Evolutionary conservation across 2,888 invertebrate species (phyloP), one percentile per base, ranked within the genome.

Genomic region (Chydorus sphaericus): DNA sequence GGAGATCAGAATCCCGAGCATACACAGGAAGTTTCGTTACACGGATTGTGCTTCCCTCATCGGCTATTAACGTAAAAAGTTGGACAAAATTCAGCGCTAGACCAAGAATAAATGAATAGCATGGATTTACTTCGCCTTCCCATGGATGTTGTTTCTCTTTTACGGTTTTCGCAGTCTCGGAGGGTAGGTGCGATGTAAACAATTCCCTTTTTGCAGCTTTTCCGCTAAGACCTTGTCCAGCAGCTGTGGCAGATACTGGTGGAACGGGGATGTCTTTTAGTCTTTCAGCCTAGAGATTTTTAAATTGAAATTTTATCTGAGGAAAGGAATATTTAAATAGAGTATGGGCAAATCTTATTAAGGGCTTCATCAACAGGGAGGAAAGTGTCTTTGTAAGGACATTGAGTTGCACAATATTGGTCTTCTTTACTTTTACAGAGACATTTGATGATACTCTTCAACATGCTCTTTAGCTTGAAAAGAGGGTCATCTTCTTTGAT

Each of bases 341-440:
- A 7, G n/a, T 26, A 10, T 26, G n/a, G 18, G 6, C n/a, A 26
- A 1, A 52, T 37, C 48, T 55, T 55, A 33, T 26, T 55, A 23
- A 59, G 59, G 8, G 59, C 57, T 59, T 66, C 68, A 61, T 70
- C 68, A 11, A 72, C 62, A 3, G 72, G 69, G 16, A 69, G 69
- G 16, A 74, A 81, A 1, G 89, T 87, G 65, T 94, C 91, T 72
- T 93, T 96, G 79, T 90, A 97, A 0, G 98, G 98, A 77, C 98
- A 98, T 67, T 89, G 87, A 38, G 91, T 83, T 33, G 96, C 94
- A 93, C 96, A 98, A 77, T 98, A n/a, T n/a, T 98, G 98, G 68
- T 96, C 96, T 55, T 94, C 90, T 66, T 84, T 85, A 70, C 93
- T 93, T 59, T 82, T 85, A 70, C 92, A n/a, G n/a, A n/a, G 81